Evolutionary conservation across 2,888 invertebrate species (phyloP).

Genomic region (Malthinus seriepunctatus): DNA sequence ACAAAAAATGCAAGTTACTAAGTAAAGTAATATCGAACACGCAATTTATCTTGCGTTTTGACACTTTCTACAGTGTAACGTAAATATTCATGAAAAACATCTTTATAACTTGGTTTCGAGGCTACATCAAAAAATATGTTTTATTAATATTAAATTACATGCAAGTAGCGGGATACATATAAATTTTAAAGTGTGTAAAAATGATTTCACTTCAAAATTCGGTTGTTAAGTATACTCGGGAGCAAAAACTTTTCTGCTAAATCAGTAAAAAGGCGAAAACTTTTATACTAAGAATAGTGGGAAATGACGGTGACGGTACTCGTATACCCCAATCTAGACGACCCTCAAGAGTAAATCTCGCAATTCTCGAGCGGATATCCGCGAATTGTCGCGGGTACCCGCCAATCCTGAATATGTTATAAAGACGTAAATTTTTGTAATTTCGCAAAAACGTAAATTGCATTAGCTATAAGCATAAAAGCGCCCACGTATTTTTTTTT

Average conservation of each 20-base stretch:
- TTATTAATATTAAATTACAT: too few relatives aligned
- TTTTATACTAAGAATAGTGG: constrained; percentile 16
- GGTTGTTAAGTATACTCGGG: constrained; percentile 1
- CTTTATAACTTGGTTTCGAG: too few relatives aligned
- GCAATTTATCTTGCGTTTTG: too few relatives aligned
- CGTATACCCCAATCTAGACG: constrained; percentile 15
- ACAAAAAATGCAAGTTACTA: too few relatives aligned
- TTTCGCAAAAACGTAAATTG: background rate
- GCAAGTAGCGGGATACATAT: too few relatives aligned
- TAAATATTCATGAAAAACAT: too few relatives aligned
- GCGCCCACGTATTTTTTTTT: too few relatives aligned
- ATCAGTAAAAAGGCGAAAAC: constrained; percentile 13
- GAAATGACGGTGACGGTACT: constrained; percentile 18
- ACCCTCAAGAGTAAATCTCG: constrained; percentile 12
- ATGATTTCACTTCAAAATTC: background rate
- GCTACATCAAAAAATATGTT: too few relatives aligned
- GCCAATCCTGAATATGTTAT: constrained; percentile 6
- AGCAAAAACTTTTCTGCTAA: constrained; percentile 13
- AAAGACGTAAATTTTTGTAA: constrained; percentile 2
- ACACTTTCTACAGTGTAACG: too few relatives aligned
- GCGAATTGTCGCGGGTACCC: constrained; percentile 17
- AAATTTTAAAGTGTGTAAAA: too few relatives aligned
- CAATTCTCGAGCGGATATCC: constrained; percentile 20
- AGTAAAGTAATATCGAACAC: too few relatives aligned
- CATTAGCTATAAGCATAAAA: background rate